phyloP scores from a whole-genome alignment of 2,888 invertebrate genomes.

The Heliconius aoede region DNA sequence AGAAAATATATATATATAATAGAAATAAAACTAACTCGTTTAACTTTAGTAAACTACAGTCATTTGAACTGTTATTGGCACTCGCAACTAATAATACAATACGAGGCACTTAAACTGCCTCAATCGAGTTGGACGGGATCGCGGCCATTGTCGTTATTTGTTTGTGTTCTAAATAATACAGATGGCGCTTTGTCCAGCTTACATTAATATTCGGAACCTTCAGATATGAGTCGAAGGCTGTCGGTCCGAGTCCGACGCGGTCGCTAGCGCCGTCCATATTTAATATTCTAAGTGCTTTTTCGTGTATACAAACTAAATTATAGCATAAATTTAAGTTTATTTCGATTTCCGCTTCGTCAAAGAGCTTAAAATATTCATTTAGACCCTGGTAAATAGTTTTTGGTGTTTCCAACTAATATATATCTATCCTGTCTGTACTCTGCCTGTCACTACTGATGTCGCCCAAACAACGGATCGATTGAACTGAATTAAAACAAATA shows the following conservation, averaged over 20 bases:
- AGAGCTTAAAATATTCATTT: slow-evolving; percentile 1
- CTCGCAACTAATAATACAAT: slow-evolving; percentile 33
- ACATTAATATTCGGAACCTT: slow-evolving; percentile 53
- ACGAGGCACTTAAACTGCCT: slow-evolving; percentile 26
- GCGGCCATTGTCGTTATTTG: slow-evolving; percentile 20
- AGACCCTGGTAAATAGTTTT: not conserved
- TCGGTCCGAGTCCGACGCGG: slow-evolving; percentile 38
- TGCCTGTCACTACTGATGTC: not conserved
- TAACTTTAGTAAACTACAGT: not conserved
- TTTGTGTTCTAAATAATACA: slow-evolving; percentile 24
- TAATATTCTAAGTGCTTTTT: slow-evolving; percentile 76
- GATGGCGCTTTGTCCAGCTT: slow-evolving; percentile 36
- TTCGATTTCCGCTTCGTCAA: slow-evolving; percentile 44
- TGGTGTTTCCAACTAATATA: not conserved
- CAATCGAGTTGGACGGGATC: not conserved
- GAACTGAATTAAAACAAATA: not conserved
- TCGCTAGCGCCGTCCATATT: slow-evolving; percentile 66
- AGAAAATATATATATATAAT: not conserved
- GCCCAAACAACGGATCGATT: not conserved
- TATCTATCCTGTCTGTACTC: not conserved
- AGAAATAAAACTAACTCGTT: not conserved
- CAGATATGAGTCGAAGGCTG: slow-evolving; percentile 60
- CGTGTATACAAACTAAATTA: slow-evolving; percentile 60
- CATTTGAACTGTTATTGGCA: slow-evolving; percentile 30
- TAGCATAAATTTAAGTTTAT: slow-evolving; percentile 50